phyloP scores from a whole-genome alignment of 1,140 invertebrate genomes.

The Hylaeus volcanicus region DNA sequence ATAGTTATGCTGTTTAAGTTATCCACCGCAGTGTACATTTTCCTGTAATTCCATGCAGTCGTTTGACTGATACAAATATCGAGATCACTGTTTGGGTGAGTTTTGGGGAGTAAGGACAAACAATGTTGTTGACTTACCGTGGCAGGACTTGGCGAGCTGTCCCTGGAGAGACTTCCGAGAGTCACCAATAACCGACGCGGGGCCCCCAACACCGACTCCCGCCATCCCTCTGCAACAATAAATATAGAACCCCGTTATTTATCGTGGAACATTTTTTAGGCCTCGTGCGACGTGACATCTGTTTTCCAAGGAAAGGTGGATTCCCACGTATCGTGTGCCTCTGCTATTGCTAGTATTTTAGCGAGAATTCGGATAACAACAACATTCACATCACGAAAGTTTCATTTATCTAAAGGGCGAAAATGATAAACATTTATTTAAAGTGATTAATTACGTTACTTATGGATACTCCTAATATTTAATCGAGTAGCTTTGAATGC shows the following conservation, averaged over 20 bases:
- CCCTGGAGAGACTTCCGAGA: slow-evolving; percentile 78
- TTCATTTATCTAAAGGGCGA: too few relatives aligned
- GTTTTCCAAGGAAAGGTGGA: neutral
- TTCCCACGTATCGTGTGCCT: neutral
- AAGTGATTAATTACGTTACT: too few relatives aligned
- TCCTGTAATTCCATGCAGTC: too few relatives aligned
- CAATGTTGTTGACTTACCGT: slow-evolving; percentile 71
- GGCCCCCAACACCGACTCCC: slow-evolving; percentile 78
- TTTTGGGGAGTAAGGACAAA: slow-evolving; percentile 47
- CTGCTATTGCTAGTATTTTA: too few relatives aligned
- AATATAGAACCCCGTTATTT: slow-evolving; percentile 56
- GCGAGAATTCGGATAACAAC: neutral
- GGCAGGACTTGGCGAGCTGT: slow-evolving; percentile 73
- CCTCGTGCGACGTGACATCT: slow-evolving; percentile 31
- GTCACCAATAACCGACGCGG: slow-evolving; percentile 77
- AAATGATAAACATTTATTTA: too few relatives aligned
- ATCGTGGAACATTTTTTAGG: slow-evolving; percentile 39
- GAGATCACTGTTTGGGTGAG: neutral
- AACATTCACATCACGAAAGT: neutral
- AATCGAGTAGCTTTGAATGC: too few relatives aligned
- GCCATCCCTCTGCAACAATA: slow-evolving; percentile 79
- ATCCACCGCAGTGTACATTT: too few relatives aligned
- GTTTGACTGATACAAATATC: too few relatives aligned
- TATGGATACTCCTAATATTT: too few relatives aligned
- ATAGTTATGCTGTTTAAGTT: too few relatives aligned